Evolutionary conservation across 37 sponge, comb jelly and placozoan genomes (phyloP), one percentile per base, ranked within the genome.

Genomic region (Agelas oroides): DNA sequence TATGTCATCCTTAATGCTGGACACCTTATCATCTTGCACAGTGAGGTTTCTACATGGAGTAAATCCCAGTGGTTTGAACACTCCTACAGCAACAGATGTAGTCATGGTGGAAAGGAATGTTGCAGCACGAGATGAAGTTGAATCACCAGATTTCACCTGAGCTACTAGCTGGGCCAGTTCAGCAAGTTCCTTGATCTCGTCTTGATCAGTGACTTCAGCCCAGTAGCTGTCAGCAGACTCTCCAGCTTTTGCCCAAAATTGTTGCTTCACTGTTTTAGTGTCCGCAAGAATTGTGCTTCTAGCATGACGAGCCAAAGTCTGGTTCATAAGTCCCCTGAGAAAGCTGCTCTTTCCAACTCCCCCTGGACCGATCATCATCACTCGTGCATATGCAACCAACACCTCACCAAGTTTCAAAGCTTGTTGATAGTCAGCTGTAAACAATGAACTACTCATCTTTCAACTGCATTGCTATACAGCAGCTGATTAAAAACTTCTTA

Each of bases 301-400:
- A 24, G 75, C 75, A 25, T 16, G 40, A 0, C 17, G 24, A n/a
- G 52, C 20, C 12, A 72, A 39, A 0, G 32, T 52, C 32, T 65
- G 16, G 36, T 79, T 79, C 73, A 62, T 79, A 5, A 87, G 35
- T 54, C 73, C 80, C 25, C 33, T n/a, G 14, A 70, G 74, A 23
- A 79, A 25, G 59, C 73, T 87, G 59, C 73, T 79, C 65, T 79
- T 79, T 17, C 87, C 87, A 24, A 73, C 65, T 40, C 73, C 87
- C 27, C 73, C 80, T 38, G 61, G 46, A 18, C 87, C 87, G 53
- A 87, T 36, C 35, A 73, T 21, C 87, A 87, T 79, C 74, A 87
- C 57, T 6, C 80, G 73, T 37, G 53, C 80, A 63, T 87, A 87
- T 0, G 87, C 62, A 1, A 87, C 87, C 24, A 21, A 17, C 12